phyloP scores from a whole-genome alignment of 2,113 vertebrate genomes.

The Amphilophus citrinellus region DNA sequence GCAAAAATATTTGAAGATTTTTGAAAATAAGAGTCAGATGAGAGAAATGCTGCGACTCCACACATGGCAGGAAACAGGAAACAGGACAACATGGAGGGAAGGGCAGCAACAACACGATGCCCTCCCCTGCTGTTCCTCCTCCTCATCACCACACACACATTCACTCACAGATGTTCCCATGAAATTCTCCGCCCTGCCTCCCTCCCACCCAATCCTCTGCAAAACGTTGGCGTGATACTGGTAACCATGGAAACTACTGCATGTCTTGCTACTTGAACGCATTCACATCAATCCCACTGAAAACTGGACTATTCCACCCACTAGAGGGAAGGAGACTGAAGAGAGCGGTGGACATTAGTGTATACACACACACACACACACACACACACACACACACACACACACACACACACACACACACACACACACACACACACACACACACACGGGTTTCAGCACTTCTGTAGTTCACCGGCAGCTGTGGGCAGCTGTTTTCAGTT shows the following conservation, averaged over 20 bases:
- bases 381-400: background rate
- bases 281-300: constrained; percentile 39
- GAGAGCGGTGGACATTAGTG: constrained; percentile 16
- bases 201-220: constrained; percentile 27
- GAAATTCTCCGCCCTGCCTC: constrained; percentile 36
- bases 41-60: background rate
- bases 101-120: constrained; percentile 44
- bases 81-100: constrained; percentile 60
- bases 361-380: background rate
- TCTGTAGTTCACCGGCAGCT: too few species aligned
- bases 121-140: constrained; percentile 5
- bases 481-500: too few species aligned
- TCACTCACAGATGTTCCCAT: constrained; percentile 54
- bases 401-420: background rate
- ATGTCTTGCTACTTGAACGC: constrained; percentile 30
- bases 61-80: constrained; percentile 65
- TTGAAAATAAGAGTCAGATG: background rate
- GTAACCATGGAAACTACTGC: constrained; percentile 64
- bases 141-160: constrained; percentile 6
- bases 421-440: too few species aligned
- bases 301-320: constrained; percentile 36
- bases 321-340: constrained; percentile 16
- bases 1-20: background rate
- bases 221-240: constrained; percentile 43
- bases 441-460: too few species aligned